phyloP scores from a whole-genome alignment of 2,797 vertebrate species.

The Hypotaenidia okinawae region DNA sequence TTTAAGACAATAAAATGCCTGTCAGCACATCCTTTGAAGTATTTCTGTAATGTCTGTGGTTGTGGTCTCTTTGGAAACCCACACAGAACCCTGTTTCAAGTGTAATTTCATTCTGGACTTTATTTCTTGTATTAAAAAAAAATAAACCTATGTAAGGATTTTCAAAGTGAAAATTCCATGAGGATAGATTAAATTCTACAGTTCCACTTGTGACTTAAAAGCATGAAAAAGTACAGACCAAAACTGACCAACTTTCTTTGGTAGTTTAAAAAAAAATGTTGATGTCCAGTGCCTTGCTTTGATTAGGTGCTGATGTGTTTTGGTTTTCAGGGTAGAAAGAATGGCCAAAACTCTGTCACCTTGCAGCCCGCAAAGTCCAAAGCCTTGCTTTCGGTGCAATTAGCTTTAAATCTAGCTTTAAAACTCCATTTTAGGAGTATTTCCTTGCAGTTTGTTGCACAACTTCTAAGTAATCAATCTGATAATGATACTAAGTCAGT shows the following conservation, averaged over 20 bases:
- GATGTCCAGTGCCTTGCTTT: not conserved
- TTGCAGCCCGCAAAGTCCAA: too few relatives aligned
- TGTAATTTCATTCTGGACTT: not conserved
- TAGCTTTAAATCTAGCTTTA: not conserved
- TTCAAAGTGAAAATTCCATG: not conserved
- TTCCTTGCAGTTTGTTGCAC: not conserved
- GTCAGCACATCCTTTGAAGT: not conserved
- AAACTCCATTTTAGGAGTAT: not conserved
- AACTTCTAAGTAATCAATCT: not conserved
- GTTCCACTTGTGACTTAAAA: not conserved
- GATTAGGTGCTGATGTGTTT: not conserved
- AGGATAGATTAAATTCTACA: not conserved
- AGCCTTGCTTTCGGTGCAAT: not conserved
- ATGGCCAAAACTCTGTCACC: not conserved
- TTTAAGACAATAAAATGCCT: not conserved
- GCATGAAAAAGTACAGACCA: not conserved
- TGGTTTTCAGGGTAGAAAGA: not conserved
- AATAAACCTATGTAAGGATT: rapidly evolving
- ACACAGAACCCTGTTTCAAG: not conserved
- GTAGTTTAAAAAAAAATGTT: not conserved
- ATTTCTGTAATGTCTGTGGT: not conserved
- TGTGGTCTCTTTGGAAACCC: not conserved
- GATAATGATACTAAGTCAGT: not conserved
- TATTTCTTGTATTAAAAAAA: not conserved
- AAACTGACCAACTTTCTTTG: not conserved